Conservation (phyloP, 2,888 invertebrate species). For the Syrista parreyssii region DNA sequence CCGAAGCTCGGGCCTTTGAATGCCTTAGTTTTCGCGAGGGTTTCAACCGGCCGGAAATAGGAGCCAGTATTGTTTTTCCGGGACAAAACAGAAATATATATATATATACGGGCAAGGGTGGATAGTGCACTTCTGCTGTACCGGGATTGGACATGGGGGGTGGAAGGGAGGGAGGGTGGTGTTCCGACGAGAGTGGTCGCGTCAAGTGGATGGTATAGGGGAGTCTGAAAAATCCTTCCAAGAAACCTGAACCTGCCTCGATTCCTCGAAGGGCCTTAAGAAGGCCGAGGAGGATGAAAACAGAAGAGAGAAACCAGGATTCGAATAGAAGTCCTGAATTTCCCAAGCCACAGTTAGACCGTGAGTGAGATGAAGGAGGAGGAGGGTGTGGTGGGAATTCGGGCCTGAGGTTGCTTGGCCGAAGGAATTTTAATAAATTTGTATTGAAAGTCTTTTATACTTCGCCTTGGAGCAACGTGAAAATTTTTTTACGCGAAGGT, state of each 20-base stretch:
- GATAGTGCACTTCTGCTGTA: not conserved
- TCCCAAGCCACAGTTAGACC: not conserved
- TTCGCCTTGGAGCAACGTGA: not conserved
- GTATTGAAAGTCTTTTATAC: not conserved
- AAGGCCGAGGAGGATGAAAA: not conserved
- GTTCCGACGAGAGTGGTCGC: not conserved
- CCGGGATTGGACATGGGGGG: not conserved
- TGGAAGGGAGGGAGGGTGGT: not conserved
- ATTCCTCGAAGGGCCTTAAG: conserved; percentile 24
- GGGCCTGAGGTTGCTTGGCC: not conserved
- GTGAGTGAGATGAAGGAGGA: no score
- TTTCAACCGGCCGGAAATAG: not conserved
- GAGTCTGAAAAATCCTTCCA: conserved; percentile 19
- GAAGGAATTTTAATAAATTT: not conserved
- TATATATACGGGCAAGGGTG: not conserved
- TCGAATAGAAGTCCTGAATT: not conserved
- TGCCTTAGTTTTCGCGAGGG: not conserved
- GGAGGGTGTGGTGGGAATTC: not conserved
- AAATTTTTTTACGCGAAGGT: not conserved
- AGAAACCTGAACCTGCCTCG: conserved; percentile 24
- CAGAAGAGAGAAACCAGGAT: not conserved
- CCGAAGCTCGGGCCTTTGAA: not conserved
- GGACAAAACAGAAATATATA: not conserved
- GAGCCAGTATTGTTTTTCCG: not conserved
- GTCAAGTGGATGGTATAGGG: conserved; percentile 16